Base-by-base conservation (phyloP, 2,113 vertebrate species). In the Myotis lucifugus region DNA sequence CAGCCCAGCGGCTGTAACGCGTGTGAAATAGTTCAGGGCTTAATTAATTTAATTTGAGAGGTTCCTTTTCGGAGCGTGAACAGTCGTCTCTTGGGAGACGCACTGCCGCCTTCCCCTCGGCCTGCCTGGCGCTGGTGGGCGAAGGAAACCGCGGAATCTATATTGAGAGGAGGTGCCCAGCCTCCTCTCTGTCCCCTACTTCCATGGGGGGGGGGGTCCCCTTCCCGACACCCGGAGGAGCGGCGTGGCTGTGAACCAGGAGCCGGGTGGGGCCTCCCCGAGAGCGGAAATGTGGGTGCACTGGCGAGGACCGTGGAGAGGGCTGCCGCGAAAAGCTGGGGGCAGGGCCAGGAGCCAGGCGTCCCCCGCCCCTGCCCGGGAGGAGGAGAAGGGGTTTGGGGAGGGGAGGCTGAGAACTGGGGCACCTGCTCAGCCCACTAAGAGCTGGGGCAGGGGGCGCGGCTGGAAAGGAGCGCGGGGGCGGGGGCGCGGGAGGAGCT, bases 11-110 rank as follows among this genome's bases (percentile, higher is more conserved):
- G 77, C 93, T 32, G 27, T 42, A 34, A 40, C 14, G 64, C 69
- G 27, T 89, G 93, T 87, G 92, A 86, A 94, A 18, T 70, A 84
- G 74, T 87, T 89, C 89, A 74, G 70, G 64, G 79, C 79, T 77
- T 95, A 91, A 96, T 94, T 95, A 93, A 86, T 96, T 96, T 94
- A 89, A 94, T 93, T 91, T 93, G 95, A 91, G 95, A 94, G 96
- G 81, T 61, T 96, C 86, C 91, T 96, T 94, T 94, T 79, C 27
- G 0, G 70, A 95, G 95, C 29, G 32, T n/a, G 91, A 97, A 93
- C 88, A 94, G 95, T 85, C 77, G 69, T 93, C 91, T 97, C 95
- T 87, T 56, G 8, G 85, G 95, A 92, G 93, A 64, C 48, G 4
- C 2, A 25, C 25, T 25, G 17, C 72, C 70, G 21, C 70, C 52